Conservation (phyloP, 2,797 vertebrate genomes). For the Squalus acanthias region DNA sequence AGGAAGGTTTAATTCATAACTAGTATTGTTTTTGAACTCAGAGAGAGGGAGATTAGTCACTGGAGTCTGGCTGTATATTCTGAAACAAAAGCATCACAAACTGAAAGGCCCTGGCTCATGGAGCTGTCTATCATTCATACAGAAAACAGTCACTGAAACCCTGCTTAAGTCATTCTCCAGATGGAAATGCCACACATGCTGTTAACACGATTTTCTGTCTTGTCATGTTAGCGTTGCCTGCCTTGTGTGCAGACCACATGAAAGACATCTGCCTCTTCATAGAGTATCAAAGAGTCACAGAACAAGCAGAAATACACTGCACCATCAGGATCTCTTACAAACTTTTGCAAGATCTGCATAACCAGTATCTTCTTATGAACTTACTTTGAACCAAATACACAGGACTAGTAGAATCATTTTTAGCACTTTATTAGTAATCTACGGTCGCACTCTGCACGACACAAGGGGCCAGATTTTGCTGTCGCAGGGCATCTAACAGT, state of each 20-base stretch:
- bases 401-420: neutral
- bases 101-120: neutral
- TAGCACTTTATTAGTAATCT: neutral
- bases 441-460: too few species aligned
- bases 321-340: neutral
- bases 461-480: neutral
- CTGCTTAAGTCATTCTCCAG: neutral
- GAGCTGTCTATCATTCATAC: neutral
- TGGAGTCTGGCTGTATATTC: neutral
- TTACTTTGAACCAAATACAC: neutral
- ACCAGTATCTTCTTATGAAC: neutral
- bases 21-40: neutral
- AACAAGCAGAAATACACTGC: neutral
- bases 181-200: conserved; percentile 37
- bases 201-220: conserved; percentile 29
- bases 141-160: neutral
- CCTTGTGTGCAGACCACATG: conserved; percentile 7
- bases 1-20: neutral
- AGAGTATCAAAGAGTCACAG: neutral
- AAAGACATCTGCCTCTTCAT: conserved; percentile 23
- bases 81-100: neutral
- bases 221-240: neutral
- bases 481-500: neutral
- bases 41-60: neutral
- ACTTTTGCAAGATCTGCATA: neutral